A percentile compares a stretch with the other conserved stretches of the same genome.
Conservation (phyloP, 2,113 vertebrate species). For the Tringa solitaria region DNA sequence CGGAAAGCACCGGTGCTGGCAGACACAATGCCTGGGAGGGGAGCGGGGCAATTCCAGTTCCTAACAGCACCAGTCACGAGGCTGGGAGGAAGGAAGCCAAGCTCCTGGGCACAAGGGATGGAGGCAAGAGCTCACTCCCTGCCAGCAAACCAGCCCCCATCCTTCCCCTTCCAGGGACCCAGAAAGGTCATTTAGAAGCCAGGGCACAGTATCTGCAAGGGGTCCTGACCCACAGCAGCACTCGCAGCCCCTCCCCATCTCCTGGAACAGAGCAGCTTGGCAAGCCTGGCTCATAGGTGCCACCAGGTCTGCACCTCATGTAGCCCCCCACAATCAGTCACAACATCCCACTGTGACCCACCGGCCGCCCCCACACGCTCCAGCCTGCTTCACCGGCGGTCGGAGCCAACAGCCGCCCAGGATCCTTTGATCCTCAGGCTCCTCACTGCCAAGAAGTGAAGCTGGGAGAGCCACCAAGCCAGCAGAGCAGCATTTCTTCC, state of each 20-base stretch:
- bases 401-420: not conserved
- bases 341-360: not conserved
- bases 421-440: not conserved
- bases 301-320: not conserved
- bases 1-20: not conserved
- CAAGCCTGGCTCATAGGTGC: fast-evolving
- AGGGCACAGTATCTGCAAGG: fast-evolving
- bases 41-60: not conserved
- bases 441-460: not conserved
- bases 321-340: fast-evolving
- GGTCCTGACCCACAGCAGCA: not conserved
- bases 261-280: not conserved
- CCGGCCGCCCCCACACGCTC: fast-evolving
- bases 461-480: conserved; percentile 47
- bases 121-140: not conserved
- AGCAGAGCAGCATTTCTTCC: conserved; percentile 58
- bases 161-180: not conserved
- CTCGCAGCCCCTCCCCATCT: not conserved
- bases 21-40: fast-evolving
- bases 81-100: not conserved
- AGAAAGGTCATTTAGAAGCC: not conserved
- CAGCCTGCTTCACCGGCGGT: not conserved
- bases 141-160: fast-evolving
- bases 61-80: not conserved
- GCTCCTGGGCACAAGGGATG: not conserved